Conservation (phyloP, 2,113 vertebrate species). For the Vombatus ursinus region DNA sequence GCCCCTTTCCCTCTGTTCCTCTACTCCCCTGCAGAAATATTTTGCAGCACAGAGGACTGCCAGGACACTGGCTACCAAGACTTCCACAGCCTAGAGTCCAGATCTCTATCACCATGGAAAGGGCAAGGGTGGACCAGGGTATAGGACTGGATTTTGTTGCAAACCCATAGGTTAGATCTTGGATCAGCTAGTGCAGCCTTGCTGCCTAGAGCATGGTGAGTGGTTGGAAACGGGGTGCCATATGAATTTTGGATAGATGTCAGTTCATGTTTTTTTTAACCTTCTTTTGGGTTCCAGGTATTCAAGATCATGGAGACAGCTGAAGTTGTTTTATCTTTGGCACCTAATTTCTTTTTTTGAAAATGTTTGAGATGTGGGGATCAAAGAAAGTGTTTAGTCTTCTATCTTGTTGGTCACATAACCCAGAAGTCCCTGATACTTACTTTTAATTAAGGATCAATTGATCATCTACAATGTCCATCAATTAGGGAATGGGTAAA, state of each 20-base stretch:
- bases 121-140: neutral
- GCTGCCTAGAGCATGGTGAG: neutral
- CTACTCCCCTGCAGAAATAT: neutral
- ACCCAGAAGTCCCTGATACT: neutral
- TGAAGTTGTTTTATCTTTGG: neutral
- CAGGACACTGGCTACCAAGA: neutral
- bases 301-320: neutral
- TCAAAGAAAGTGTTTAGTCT: neutral
- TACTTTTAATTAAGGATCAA: neutral
- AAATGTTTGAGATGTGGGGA: neutral
- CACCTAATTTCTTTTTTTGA: neutral
- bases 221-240: neutral
- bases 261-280: neutral
- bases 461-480: neutral
- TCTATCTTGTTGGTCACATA: neutral
- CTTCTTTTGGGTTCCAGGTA: neutral
- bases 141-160: neutral
- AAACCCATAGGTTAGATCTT: neutral
- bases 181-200: neutral
- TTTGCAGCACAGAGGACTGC: neutral
- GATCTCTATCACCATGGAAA: neutral
- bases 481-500: neutral
- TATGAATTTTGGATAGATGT: neutral
- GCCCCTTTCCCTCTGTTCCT: neutral
- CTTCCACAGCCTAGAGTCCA: neutral